These are phyloP conservation scores for Chrysolina americana DNA, from an alignment of 2,888 invertebrate species.

Conservation along the genomic window DNA sequence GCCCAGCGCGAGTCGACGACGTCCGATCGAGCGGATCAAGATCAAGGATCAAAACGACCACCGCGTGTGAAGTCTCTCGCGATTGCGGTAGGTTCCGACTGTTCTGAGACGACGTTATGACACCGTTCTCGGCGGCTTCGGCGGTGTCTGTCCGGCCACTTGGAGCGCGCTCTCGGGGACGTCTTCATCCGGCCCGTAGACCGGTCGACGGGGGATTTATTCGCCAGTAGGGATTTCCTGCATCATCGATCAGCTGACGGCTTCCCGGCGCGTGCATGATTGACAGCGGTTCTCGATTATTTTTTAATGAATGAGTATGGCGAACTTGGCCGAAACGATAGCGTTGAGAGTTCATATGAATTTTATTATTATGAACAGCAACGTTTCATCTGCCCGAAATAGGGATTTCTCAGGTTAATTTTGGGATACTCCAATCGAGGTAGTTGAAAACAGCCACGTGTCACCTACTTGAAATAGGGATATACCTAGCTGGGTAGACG, in stretches of 20 bases:
- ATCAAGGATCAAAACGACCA: constrained; percentile 9
- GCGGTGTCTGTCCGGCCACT: neutral
- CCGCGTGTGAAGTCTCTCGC: constrained; percentile 23
- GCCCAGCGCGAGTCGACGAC: constrained; percentile 8
- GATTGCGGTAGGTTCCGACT: constrained; percentile 46
- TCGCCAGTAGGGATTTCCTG: neutral
- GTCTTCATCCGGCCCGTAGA: constrained; percentile 3
- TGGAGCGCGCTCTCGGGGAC: constrained; percentile 2
- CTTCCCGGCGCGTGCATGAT: too few relatives aligned
- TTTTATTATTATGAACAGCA: too few relatives aligned
- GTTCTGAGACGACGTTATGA: too few relatives aligned
- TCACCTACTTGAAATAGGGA: too few relatives aligned
- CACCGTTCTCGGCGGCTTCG: constrained; percentile 20
- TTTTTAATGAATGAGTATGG: too few relatives aligned
- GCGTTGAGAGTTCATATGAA: neutral
- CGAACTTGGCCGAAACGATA: neutral
- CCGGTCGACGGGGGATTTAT: constrained; percentile 5
- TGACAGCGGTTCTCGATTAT: too few relatives aligned
- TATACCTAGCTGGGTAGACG: too few relatives aligned
- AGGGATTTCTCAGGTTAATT: too few relatives aligned
- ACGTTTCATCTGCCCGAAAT: too few relatives aligned
- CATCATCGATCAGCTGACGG: neutral
- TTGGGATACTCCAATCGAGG: too few relatives aligned
- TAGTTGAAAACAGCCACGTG: too few relatives aligned
- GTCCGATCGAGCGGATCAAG: constrained; percentile 18